phyloP scores from a whole-genome alignment of 2,113 vertebrate species.

The human region DNA sequence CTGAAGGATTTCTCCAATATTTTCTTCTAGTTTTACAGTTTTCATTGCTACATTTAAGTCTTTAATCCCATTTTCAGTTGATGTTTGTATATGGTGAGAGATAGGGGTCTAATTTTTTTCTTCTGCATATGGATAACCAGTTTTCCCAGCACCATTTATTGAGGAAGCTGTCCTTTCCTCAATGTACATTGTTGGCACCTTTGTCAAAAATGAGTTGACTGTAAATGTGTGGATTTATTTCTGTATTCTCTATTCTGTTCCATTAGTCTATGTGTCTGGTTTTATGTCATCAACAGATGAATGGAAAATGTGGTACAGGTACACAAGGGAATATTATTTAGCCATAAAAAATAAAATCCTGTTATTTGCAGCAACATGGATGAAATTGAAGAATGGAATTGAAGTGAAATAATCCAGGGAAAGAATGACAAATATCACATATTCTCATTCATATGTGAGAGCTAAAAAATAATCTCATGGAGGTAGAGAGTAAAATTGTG shows the following conservation, averaged over 20 bases:
- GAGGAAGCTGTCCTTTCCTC: background rate
- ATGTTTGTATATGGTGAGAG: background rate
- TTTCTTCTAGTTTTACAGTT: background rate
- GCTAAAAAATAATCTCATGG: background rate
- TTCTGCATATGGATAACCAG: background rate
- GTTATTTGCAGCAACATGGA: background rate
- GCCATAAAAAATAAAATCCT: background rate
- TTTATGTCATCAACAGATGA: background rate
- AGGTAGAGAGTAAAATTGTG: background rate
- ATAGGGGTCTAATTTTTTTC: background rate
- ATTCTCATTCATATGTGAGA: background rate
- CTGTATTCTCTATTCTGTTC: background rate
- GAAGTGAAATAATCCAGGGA: background rate
- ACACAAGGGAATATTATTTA: background rate
- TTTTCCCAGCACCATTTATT: background rate
- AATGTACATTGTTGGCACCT: background rate
- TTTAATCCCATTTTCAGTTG: background rate
- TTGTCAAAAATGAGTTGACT: background rate
- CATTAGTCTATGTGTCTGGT: background rate
- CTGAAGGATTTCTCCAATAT: background rate
- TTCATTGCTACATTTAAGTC: background rate
- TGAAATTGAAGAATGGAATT: no score
- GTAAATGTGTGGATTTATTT: background rate
- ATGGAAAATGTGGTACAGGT: background rate
- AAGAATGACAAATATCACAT: background rate